These are phyloP conservation scores for Ochotona curzoniae DNA, from an alignment of 2,113 vertebrate genomes.

Conservation along the genomic window DNA sequence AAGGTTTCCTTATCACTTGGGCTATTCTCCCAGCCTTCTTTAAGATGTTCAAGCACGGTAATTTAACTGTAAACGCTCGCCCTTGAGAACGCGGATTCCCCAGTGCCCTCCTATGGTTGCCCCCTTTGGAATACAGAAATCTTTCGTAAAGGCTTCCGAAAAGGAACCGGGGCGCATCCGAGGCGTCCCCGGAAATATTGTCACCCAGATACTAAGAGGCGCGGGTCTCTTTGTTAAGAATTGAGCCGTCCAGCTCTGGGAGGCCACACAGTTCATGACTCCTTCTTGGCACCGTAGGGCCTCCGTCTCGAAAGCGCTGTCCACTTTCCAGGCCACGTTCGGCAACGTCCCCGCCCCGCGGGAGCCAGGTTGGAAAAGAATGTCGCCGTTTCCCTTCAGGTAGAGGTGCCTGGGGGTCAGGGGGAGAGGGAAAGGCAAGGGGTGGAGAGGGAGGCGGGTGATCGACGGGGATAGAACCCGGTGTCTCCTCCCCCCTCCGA, in stretches of 20 bases:
- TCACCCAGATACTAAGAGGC: conserved; percentile 19
- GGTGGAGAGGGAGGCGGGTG: conserved; percentile 76
- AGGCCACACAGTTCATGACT: conserved; percentile 57
- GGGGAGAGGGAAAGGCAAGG: conserved; percentile 31
- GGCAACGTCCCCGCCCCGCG: conserved; percentile 57
- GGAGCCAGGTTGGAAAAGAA: conserved; percentile 66
- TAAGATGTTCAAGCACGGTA: conserved; percentile 51
- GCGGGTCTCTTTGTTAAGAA: conserved; percentile 68
- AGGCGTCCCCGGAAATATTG: conserved; percentile 25
- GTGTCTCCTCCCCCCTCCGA: conserved; percentile 79
- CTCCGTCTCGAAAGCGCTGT: conserved; percentile 63
- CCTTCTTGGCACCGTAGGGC: conserved; percentile 15
- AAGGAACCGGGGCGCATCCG: neutral
- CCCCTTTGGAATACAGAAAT: conserved; percentile 43
- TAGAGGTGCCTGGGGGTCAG: conserved; percentile 76
- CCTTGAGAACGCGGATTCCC: neutral
- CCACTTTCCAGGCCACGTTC: conserved; percentile 66
- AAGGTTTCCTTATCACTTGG: neutral
- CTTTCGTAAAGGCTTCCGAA: neutral
- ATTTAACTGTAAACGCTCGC: conserved; percentile 47
- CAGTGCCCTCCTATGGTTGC: conserved; percentile 7
- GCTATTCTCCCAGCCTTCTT: neutral
- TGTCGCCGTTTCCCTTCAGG: conserved; percentile 80
- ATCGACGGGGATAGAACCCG: conserved; percentile 84
- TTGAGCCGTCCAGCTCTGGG: conserved; percentile 19